Percentiles rank a stretch among this genome's conserved stretches.
phyloP scores from a whole-genome alignment of 1,140 invertebrate species.

The Onthophagus taurus region DNA sequence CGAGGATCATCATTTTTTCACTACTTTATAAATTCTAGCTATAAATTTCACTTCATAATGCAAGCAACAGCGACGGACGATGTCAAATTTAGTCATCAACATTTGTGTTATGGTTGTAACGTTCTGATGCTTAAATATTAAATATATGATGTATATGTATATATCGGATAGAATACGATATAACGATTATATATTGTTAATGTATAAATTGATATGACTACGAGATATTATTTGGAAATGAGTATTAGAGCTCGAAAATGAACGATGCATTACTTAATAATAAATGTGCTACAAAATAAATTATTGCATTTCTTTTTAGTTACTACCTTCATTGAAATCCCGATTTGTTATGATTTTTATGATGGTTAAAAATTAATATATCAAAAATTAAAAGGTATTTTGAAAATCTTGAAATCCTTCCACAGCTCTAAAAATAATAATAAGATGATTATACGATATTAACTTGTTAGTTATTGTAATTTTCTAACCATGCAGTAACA shows the following conservation, averaged over 20 bases:
- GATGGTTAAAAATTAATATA: no score
- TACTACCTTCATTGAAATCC: neutral
- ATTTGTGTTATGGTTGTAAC: slow-evolving; percentile 12
- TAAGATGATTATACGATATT: no score
- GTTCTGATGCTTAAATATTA: slow-evolving; percentile 12
- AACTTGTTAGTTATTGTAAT: no score
- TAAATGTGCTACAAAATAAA: slow-evolving; percentile 12
- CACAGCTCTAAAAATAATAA: no score
- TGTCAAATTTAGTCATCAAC: slow-evolving; percentile 4
- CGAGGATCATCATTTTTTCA: slow-evolving; percentile 7
- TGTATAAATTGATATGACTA: slow-evolving; percentile 9
- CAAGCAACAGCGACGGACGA: neutral
- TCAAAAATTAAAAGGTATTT: no score
- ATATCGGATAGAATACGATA: slow-evolving; percentile 10
- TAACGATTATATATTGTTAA: slow-evolving; percentile 13
- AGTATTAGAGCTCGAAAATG: slow-evolving; percentile 14
- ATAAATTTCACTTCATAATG: neutral
- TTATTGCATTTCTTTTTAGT: neutral
- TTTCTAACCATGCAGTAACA: no score
- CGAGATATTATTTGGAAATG: slow-evolving; percentile 11
- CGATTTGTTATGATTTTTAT: neutral
- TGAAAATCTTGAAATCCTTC: no score
- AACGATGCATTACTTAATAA: slow-evolving; percentile 12
- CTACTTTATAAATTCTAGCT: neutral
- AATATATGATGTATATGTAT: no score